These are phyloP conservation scores for Papilio machaon DNA, from an alignment of 1,140 invertebrate genomes.

Conservation along the genomic window DNA sequence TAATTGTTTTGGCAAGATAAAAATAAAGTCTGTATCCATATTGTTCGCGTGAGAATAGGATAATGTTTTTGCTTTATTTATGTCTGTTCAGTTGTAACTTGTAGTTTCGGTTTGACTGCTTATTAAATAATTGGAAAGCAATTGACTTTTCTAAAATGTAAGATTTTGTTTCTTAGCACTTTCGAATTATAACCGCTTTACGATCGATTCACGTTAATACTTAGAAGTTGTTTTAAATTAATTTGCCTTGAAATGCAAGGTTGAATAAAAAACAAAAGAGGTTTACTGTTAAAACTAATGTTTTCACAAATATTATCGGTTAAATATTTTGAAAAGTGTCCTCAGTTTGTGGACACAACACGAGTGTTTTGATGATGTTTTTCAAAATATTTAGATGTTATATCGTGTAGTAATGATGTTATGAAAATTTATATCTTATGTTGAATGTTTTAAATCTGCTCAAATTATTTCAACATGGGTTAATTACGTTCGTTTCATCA, in stretches of 20 bases:
- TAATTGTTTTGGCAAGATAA: too few relatives aligned
- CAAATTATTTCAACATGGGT: constrained; percentile 11
- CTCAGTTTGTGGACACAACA: constrained; percentile 9
- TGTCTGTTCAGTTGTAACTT: too few relatives aligned
- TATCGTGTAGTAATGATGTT: neutral
- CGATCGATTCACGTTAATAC: neutral
- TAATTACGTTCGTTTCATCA: neutral
- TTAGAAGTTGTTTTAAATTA: neutral
- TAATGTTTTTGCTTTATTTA: too few relatives aligned
- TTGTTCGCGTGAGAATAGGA: neutral
- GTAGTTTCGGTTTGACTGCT: too few relatives aligned
- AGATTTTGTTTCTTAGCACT: too few relatives aligned
- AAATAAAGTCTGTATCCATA: neutral
- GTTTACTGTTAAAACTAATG: constrained; percentile 2
- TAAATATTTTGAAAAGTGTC: constrained; percentile 4
- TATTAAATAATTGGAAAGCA: too few relatives aligned
- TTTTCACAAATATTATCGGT: neutral
- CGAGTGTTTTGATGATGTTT: constrained; percentile 1
- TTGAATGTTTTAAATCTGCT: constrained; percentile 17
- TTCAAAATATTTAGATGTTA: constrained; percentile 21
- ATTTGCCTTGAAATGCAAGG: neutral
- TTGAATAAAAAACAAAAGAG: constrained; percentile 14
- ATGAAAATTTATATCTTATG: neutral
- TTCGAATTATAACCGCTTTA: too few relatives aligned
- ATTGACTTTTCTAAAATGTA: too few relatives aligned